Conservation (phyloP, 2,888 invertebrate genomes). For the Chironomus riparius region DNA sequence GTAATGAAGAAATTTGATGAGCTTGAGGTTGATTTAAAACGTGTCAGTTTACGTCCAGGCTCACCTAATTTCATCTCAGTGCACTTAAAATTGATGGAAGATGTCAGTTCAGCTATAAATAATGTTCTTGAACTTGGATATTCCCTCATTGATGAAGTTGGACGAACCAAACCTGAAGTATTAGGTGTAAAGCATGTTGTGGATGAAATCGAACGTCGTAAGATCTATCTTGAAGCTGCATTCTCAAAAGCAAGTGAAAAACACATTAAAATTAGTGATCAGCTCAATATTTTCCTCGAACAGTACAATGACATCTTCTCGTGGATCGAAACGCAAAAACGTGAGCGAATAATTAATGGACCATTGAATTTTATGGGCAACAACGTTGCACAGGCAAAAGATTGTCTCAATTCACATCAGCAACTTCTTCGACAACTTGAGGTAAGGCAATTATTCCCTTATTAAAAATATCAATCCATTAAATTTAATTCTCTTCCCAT, state of each 20-base stretch:
- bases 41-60: conserved; percentile 53
- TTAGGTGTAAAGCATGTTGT: conserved; percentile 57
- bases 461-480: background rate
- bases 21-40: conserved; percentile 61
- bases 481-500: conserved; percentile 22
- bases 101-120: conserved; percentile 57
- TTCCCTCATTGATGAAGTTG: conserved; percentile 58
- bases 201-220: conserved; percentile 64
- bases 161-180: conserved; percentile 53
- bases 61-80: conserved; percentile 59
- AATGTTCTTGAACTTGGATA: conserved; percentile 63
- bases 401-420: conserved; percentile 64
- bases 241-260: conserved; percentile 61
- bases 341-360: conserved; percentile 47
- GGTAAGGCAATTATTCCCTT: conserved; percentile 40
- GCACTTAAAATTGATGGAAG: conserved; percentile 55
- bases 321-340: conserved; percentile 54
- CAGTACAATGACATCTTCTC: conserved; percentile 58
- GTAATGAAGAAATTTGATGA: conserved; percentile 64
- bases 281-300: conserved; percentile 57
- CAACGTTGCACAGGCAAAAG: conserved; percentile 53
- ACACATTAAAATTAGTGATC: conserved; percentile 57
- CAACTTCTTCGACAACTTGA: conserved; percentile 63
- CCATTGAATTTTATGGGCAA: conserved; percentile 68
- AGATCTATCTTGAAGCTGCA: conserved; percentile 52